phyloP scores from a whole-genome alignment of 2,113 vertebrate genomes.

The Pithys albifrons region DNA sequence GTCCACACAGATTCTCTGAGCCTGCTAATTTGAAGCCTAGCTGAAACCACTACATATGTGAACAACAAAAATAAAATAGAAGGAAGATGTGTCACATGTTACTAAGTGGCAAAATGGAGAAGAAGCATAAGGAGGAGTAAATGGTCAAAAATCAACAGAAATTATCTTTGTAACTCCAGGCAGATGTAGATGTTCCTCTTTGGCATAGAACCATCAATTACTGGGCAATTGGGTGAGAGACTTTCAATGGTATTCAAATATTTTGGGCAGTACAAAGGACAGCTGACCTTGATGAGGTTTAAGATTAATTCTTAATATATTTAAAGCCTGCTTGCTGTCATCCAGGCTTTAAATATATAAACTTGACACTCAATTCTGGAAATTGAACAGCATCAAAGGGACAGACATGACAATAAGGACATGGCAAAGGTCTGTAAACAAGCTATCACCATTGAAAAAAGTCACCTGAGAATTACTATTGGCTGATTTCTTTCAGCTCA shows the following conservation, averaged over 20 bases:
- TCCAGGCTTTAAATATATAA: neutral
- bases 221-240: fast-evolving
- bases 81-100: fast-evolving
- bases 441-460: neutral
- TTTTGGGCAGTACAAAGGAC: neutral
- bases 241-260: neutral
- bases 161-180: fast-evolving
- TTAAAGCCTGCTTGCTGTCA: neutral
- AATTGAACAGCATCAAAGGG: neutral
- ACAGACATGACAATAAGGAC: neutral
- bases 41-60: neutral
- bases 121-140: neutral
- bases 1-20: too few relatives aligned
- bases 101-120: neutral
- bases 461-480: neutral
- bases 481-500: neutral
- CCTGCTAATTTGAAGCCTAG: too few relatives aligned
- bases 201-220: neutral
- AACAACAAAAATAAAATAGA: neutral
- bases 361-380: neutral
- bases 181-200: neutral
- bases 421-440: neutral
- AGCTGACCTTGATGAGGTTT: neutral
- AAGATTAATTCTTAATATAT: neutral
- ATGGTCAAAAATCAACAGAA: neutral